Percentiles rank a stretch among this genome's conserved stretches.
Evolutionary conservation across 2,113 vertebrate genomes (phyloP).

Genomic region (Dissostichus mawsoni): DNA sequence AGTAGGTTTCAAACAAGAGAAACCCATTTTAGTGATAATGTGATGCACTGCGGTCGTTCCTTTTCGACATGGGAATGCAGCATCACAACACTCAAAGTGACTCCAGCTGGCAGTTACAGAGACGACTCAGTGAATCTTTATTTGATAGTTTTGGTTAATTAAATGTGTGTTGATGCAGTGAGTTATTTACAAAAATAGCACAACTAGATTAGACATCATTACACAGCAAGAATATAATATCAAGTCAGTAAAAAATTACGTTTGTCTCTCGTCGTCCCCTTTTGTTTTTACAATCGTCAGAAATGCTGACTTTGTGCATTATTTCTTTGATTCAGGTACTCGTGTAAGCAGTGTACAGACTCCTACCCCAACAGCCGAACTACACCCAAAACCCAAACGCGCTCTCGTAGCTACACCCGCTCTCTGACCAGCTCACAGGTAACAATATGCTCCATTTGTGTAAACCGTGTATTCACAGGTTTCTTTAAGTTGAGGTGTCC

Average conservation of each 20-base stretch:
- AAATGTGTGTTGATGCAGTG: conserved; percentile 6
- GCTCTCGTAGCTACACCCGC: conserved; percentile 92
- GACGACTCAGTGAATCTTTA: conserved; percentile 28
- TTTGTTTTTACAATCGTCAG: not conserved
- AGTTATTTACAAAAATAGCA: conserved; percentile 16
- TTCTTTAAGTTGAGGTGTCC: not conserved
- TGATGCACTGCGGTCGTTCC: not conserved
- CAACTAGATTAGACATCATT: not conserved
- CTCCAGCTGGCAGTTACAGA: conserved; percentile 17
- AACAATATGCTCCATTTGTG: conserved; percentile 17
- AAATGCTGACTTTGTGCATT: conserved; percentile 2
- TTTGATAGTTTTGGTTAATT: not conserved
- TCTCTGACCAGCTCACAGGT: conserved; percentile 98
- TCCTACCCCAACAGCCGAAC: conserved; percentile 89
- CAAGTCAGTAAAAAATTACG: not conserved
- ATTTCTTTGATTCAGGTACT: conserved; percentile 78
- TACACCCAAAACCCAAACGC: conserved; percentile 91
- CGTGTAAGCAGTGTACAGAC: conserved; percentile 91
- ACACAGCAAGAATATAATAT: not conserved
- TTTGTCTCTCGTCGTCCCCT: not conserved
- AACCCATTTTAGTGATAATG: not conserved
- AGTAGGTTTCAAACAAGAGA: not conserved
- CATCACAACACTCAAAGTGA: not conserved
- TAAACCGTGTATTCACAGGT: not conserved
- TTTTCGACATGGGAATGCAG: not conserved